Conservation (phyloP, 2,113 vertebrate species). For the Caranx ignobilis region DNA sequence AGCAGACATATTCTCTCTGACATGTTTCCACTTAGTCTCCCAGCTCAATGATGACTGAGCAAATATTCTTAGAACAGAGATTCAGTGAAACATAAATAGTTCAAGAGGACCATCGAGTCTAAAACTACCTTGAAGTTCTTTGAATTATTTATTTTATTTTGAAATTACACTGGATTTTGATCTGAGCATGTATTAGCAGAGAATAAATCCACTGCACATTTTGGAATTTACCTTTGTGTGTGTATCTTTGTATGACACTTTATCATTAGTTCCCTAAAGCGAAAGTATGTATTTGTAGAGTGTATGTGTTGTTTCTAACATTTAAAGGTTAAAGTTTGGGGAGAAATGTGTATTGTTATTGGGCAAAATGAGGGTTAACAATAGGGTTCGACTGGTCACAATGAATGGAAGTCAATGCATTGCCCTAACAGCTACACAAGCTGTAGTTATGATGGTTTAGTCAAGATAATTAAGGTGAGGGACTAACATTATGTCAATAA, state of each 20-base stretch:
- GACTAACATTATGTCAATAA: no score
- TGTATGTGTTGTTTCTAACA: neutral
- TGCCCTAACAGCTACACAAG: no score
- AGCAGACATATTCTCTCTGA: neutral
- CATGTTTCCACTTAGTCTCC: constrained; percentile 15
- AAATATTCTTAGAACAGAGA: constrained; percentile 12
- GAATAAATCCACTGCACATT: constrained; percentile 14
- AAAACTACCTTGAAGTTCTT: neutral
- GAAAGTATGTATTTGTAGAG: neutral
- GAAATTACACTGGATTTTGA: constrained; percentile 18
- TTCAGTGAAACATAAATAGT: constrained; percentile 33
- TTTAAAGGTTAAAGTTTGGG: no score
- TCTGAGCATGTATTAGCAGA: constrained; percentile 2
- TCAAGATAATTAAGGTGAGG: no score
- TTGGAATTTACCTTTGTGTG: constrained; percentile 15
- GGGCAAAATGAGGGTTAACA: no score
- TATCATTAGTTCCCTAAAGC: constrained; percentile 11
- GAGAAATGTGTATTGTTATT: no score
- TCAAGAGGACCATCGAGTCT: constrained; percentile 1
- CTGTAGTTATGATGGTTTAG: no score
- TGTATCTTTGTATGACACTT: neutral
- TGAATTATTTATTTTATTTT: constrained; percentile 5
- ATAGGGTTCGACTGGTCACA: no score
- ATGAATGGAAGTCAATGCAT: no score
- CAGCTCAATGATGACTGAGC: neutral